Evolutionary conservation across 2,888 invertebrate genomes (phyloP).

Genomic region (Encarsia formosa): DNA sequence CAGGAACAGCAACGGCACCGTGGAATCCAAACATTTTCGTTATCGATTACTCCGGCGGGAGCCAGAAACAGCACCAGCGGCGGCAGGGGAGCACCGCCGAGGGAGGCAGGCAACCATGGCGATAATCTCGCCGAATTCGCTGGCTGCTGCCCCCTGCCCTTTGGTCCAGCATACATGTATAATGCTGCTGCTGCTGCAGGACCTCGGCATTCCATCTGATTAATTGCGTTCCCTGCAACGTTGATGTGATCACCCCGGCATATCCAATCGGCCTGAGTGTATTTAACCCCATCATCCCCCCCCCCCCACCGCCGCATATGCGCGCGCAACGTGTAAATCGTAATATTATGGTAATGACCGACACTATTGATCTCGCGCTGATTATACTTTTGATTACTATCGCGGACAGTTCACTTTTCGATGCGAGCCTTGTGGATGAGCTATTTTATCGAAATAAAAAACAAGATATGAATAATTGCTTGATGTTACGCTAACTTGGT

Average conservation of each 20-base stretch:
- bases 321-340: conserved; percentile 12
- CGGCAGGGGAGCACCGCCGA: background rate
- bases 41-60: conserved; percentile 19
- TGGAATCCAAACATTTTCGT: conserved; percentile 19
- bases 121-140: conserved; percentile 17
- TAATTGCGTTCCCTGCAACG: conserved; percentile 30
- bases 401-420: too few species aligned
- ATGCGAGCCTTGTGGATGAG: too few species aligned
- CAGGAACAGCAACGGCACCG: too few species aligned
- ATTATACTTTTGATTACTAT: too few species aligned
- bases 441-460: too few species aligned
- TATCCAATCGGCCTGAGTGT: conserved; percentile 26
- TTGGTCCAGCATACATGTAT: too few species aligned
- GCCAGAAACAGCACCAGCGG: background rate
- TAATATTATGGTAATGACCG: conserved; percentile 21
- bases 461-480: too few species aligned
- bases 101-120: conserved; percentile 13
- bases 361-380: too few species aligned
- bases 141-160: too few species aligned
- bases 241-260: conserved; percentile 16
- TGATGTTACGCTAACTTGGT: too few species aligned
- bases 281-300: conserved; percentile 17
- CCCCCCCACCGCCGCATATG: background rate
- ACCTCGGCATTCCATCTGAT: conserved; percentile 25
- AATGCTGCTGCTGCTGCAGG: background rate